These are phyloP conservation scores for Sitobion miscanthi DNA, from an alignment of 1,140 invertebrate species.

Conservation along the genomic window DNA sequence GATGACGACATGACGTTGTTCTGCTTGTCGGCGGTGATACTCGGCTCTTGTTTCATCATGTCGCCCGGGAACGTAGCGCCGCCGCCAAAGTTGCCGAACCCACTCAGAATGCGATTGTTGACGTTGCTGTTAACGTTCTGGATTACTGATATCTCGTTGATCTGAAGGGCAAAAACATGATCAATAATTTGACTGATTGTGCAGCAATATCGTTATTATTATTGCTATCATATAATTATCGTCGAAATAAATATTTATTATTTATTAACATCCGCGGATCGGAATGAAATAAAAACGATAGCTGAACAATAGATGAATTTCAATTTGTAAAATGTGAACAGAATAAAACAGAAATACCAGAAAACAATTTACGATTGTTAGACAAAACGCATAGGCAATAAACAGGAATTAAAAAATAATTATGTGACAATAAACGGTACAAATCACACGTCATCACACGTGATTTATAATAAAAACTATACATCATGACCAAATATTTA, in stretches of 20 bases:
- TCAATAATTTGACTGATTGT: neutral
- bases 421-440: neutral
- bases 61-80: neutral
- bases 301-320: too few relatives aligned
- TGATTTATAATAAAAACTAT: neutral
- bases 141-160: conserved; percentile 73
- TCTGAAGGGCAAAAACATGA: conserved; percentile 64
- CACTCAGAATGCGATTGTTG: conserved; percentile 62
- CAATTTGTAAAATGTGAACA: too few relatives aligned
- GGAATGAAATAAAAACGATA: neutral
- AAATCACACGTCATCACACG: neutral
- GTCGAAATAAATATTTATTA: too few relatives aligned
- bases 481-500: too few relatives aligned
- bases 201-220: too few relatives aligned
- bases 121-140: conserved; percentile 63
- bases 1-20: conserved; percentile 12
- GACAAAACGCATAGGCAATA: neutral
- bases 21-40: conserved; percentile 55
- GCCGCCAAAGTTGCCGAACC: conserved; percentile 40
- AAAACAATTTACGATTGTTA: too few relatives aligned
- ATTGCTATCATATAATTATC: too few relatives aligned
- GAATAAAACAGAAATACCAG: too few relatives aligned
- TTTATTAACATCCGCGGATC: too few relatives aligned
- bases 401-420: neutral
- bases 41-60: conserved; percentile 50